Percentiles rank a stretch among this genome's conserved stretches.
Evolutionary conservation across 2,113 vertebrate species (phyloP).

Genomic region (Hystrix brachyura): DNA sequence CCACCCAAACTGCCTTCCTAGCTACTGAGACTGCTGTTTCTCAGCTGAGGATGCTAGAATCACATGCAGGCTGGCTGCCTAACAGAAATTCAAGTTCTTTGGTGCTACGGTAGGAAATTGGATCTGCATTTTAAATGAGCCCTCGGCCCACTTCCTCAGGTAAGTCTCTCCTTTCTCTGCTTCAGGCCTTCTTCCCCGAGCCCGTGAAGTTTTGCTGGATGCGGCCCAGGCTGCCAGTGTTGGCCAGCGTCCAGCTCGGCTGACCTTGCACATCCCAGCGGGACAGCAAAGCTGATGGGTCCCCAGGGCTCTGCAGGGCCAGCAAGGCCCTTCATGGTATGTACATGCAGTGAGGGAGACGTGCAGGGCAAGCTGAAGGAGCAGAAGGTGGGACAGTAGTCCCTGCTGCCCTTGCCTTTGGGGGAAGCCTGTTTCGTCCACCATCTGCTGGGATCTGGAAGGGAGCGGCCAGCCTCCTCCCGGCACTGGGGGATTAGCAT

Average conservation of each 20-base stretch:
- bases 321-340: background rate
- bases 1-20: background rate
- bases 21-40: background rate
- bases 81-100: background rate
- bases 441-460: conserved; percentile 79
- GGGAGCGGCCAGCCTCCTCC: conserved; percentile 71
- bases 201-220: background rate
- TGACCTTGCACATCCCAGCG: conserved; percentile 70
- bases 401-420: conserved; percentile 78
- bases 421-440: conserved; percentile 73
- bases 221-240: background rate
- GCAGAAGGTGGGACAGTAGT: conserved; percentile 78
- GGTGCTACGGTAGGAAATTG: background rate
- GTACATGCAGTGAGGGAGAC: conserved; percentile 15
- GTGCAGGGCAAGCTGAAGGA: conserved; percentile 65
- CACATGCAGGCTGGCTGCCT: background rate
- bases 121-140: background rate
- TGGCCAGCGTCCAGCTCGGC: conserved; percentile 60
- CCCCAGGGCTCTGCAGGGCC: background rate
- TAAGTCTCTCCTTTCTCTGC: background rate
- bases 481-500: conserved; percentile 85
- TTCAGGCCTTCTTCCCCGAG: background rate
- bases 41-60: background rate
- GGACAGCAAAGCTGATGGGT: conserved; percentile 20
- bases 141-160: background rate